Conservation (phyloP, 2,113 vertebrate genomes). For the Nycticorax nycticorax region DNA sequence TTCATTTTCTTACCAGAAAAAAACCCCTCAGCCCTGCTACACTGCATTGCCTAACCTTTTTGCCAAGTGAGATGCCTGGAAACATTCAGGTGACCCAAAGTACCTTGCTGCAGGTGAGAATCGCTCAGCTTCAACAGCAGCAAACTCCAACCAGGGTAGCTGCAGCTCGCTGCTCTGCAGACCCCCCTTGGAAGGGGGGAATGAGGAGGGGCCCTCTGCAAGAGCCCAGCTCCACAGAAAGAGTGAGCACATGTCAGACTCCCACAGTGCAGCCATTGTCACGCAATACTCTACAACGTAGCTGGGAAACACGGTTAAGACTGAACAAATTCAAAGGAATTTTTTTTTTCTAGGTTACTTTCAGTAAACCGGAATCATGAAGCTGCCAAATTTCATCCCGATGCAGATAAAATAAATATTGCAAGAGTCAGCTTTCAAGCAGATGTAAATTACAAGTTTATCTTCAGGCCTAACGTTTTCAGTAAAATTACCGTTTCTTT, state of each 20-base stretch:
- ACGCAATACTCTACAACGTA: background rate
- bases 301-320: accelerated
- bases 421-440: background rate
- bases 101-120: background rate
- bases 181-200: accelerated
- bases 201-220: accelerated
- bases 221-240: background rate
- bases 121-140: background rate
- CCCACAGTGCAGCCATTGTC: accelerated
- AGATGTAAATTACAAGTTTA: background rate
- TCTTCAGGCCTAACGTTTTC: background rate
- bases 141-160: accelerated
- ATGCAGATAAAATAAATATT: background rate
- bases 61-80: background rate
- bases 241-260: accelerated
- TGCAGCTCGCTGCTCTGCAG: accelerated
- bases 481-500: background rate
- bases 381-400: background rate
- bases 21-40: background rate
- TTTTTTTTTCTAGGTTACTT: background rate
- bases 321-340: accelerated
- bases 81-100: background rate
- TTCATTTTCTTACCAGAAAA: background rate
- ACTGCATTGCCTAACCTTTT: background rate
- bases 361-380: background rate